Percentiles rank a stretch among this genome's conserved stretches.
Evolutionary conservation across 2,797 vertebrate genomes (phyloP).

Genomic region (Tokudaia tokunoshimensis): DNA sequence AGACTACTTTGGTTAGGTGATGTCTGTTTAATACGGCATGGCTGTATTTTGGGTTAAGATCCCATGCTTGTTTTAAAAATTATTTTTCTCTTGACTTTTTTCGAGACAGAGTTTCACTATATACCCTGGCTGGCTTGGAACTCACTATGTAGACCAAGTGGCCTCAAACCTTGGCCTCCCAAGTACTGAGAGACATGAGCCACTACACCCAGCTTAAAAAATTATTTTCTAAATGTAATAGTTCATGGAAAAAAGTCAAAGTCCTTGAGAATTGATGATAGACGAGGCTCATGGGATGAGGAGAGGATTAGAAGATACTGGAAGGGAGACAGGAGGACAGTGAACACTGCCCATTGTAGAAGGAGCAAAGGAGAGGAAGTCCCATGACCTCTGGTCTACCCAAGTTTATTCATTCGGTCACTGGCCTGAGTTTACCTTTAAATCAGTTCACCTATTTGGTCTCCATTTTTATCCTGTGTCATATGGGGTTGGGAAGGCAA

Average conservation of each 20-base stretch:
- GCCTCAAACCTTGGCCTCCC: neutral
- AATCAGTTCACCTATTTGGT: neutral
- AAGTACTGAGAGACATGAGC: neutral
- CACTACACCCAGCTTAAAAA: neutral
- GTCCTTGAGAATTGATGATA: neutral
- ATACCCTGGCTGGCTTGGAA: neutral
- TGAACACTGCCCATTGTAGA: neutral
- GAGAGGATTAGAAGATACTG: neutral
- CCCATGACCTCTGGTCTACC: neutral
- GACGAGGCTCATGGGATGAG: neutral
- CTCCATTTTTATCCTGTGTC: neutral
- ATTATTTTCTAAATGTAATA: conserved; percentile 6
- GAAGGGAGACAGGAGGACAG: neutral
- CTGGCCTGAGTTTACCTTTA: neutral
- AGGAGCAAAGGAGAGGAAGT: neutral
- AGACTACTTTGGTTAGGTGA: neutral
- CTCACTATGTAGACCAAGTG: neutral
- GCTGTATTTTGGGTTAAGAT: conserved; percentile 11
- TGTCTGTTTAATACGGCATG: neutral
- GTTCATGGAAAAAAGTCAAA: neutral
- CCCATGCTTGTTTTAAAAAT: neutral
- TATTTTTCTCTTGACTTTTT: neutral
- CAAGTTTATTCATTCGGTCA: neutral
- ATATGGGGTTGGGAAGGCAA: neutral
- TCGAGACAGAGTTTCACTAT: neutral